Conservation (phyloP, 1,140 invertebrate genomes). For the Formica selysi region DNA sequence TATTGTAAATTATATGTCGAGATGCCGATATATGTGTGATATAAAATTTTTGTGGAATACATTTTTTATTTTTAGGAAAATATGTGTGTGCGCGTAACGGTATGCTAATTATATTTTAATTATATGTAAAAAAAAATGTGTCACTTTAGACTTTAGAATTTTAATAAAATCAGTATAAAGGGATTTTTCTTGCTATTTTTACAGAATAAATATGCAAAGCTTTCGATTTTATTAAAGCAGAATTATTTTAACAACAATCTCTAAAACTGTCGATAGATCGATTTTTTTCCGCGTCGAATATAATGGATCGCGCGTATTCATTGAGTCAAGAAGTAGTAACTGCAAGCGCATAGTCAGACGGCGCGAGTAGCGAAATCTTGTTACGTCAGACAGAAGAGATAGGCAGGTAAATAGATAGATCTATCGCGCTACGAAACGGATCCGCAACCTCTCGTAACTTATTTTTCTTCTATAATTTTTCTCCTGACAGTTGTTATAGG, state of each 20-base stretch:
- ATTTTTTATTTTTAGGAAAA: neutral
- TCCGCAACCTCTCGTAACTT: conserved; percentile 25
- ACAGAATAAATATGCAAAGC: neutral
- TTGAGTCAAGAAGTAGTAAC: conserved; percentile 34
- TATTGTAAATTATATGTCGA: conserved; percentile 4
- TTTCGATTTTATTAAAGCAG: neutral
- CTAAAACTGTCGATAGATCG: conserved; percentile 5
- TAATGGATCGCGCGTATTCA: conserved; percentile 22
- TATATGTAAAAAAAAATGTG: neutral
- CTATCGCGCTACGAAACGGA: conserved; percentile 11
- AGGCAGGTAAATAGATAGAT: conserved; percentile 51
- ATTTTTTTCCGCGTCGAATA: conserved; percentile 16
- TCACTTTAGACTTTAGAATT: too few species aligned
- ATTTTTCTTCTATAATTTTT: conserved; percentile 53
- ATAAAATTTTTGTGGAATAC: neutral
- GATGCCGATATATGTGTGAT: neutral
- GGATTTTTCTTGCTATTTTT: neutral
- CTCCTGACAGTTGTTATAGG: conserved; percentile 29
- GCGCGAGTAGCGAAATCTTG: conserved; percentile 48
- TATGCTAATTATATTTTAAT: neutral
- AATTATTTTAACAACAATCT: conserved; percentile 6
- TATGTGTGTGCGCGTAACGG: neutral
- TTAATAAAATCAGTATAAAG: neutral
- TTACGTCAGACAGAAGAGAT: conserved; percentile 46
- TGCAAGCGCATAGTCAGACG: conserved; percentile 32